Base-by-base conservation (phyloP, 2,113 vertebrate genomes). In the Charina bottae region DNA sequence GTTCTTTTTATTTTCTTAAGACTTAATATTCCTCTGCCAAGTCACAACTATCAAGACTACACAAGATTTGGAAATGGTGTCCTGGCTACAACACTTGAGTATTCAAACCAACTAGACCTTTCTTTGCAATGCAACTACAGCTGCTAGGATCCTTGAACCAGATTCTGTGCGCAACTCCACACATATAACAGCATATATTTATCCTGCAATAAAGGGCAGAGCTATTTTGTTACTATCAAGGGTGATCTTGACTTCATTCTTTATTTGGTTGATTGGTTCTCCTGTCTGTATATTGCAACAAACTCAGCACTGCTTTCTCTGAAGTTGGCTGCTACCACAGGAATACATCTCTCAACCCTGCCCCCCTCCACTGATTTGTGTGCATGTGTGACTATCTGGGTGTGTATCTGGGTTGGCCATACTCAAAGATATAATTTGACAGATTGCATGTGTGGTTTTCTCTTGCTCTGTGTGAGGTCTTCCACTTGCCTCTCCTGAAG, bases 401-500 rank as follows among this genome's bases (percentile, higher is more conserved):
- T 33, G 42, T 42, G 72, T 21, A 78, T 8, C 46, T 49, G 58
- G 19, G 1, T n/a, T 56, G 56, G 21, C 59, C 28, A 33, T 58
- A 78, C n/a, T 58, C n/a, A 88, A 53, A 60, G 23, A 8, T 53
- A 59, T 78, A 49, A 60, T 33, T 24, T 26, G 68, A 60, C n/a
- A n/a, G 46, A 28, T 28, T 92, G 54, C 3, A 19, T 28, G 46
- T 85, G 88, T 78, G 55, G 58, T 24, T 62, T 87, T 83, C 17
- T 13, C 19, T 19, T 83, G 53, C 91, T 92, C 17, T 0, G 0
- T 91, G 93, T 95, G 90, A 0, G 0, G 89, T 89, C 94, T 85
- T 93, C 86, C 88, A n/a, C 55, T 92, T 53, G 24, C n/a, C 72
- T 54, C 46, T 89, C 90, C 33, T 72, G 49, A 72, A 95, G 72